phyloP scores from a whole-genome alignment of 53 echinoderm and acorn worm genomes.

The Hippasteria phrygiana region DNA sequence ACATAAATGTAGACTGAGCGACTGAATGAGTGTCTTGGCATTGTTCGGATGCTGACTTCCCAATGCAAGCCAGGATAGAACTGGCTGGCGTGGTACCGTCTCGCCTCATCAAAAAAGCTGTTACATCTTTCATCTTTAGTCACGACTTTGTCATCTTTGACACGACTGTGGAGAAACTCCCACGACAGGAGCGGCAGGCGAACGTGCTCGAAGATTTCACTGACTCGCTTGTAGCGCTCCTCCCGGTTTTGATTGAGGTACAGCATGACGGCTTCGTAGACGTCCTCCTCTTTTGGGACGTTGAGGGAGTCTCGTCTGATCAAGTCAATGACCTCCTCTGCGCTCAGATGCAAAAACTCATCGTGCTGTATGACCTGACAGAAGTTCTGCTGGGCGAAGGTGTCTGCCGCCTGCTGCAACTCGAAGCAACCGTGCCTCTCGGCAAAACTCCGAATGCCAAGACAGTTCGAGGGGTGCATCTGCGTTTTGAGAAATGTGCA shows the following conservation, averaged over 20 bases:
- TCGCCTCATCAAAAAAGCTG: constrained; percentile 90
- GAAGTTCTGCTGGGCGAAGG: constrained; percentile 76
- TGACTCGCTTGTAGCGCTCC: constrained; percentile 54
- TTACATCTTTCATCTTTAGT: constrained; percentile 72
- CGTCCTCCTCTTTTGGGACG: constrained; percentile 90
- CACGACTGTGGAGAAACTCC: constrained; percentile 92
- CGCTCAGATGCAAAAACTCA: constrained; percentile 83
- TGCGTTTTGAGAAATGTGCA: constrained; percentile 90
- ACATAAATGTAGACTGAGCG: constrained; percentile 92
- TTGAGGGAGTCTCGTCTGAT: constrained; percentile 89
- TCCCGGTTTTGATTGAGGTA: constrained; percentile 81
- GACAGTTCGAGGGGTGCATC: constrained; percentile 91
- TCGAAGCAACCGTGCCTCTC: constrained; percentile 91
- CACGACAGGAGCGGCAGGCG: constrained; percentile 92
- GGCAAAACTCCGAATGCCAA: constrained; percentile 92
- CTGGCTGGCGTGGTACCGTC: constrained; percentile 92
- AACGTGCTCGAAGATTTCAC: constrained; percentile 91
- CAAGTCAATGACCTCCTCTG: constrained; percentile 76
- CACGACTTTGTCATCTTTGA: constrained; percentile 81
- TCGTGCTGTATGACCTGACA: constrained; percentile 85
- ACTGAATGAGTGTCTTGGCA: constrained; percentile 91
- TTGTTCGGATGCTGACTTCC: constrained; percentile 93
- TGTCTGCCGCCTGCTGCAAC: constrained; percentile 77
- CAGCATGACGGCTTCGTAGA: constrained; percentile 80
- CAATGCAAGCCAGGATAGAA: constrained; percentile 96